A percentile compares a stretch with the other conserved stretches of the same genome.
phyloP scores from a whole-genome alignment of 1,140 invertebrate genomes.

The Monomorium pharaonis region DNA sequence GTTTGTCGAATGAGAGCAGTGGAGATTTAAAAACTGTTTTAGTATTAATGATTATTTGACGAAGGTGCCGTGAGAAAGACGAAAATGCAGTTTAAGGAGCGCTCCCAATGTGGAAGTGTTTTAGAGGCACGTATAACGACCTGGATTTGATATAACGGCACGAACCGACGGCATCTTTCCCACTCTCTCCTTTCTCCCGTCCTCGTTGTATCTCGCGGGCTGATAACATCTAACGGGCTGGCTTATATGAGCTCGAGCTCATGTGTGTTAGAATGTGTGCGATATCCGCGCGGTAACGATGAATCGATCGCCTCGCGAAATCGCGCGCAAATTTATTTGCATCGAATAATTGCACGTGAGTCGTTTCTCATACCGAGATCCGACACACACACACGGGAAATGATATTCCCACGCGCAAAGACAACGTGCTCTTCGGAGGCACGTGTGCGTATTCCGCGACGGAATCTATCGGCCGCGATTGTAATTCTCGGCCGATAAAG shows the following conservation, averaged over 20 bases:
- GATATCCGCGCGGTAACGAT: neutral
- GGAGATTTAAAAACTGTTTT: neutral
- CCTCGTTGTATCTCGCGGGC: constrained; percentile 40
- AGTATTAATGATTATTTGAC: neutral
- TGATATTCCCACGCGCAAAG: constrained; percentile 23
- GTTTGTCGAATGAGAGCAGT: too few relatives aligned
- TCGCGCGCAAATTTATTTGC: constrained; percentile 31
- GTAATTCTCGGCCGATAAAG: constrained; percentile 40
- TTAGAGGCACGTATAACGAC: constrained; percentile 62
- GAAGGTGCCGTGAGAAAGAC: neutral
- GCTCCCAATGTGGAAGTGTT: constrained; percentile 49
- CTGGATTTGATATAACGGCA: constrained; percentile 75
- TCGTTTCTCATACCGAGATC: constrained; percentile 34
- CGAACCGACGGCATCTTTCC: constrained; percentile 44
- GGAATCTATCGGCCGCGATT: constrained; percentile 17
- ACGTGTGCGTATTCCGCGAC: neutral
- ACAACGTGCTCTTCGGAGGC: neutral
- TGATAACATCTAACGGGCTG: constrained; percentile 70
- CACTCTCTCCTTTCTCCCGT: constrained; percentile 30
- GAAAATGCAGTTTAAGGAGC: constrained; percentile 27
- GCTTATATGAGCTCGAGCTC: constrained; percentile 11
- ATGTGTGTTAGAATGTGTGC: neutral
- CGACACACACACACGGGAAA: neutral
- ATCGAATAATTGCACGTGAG: constrained; percentile 21
- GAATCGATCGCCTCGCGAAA: constrained; percentile 15